A percentile compares a stretch with the other conserved stretches of the same genome.
phyloP scores from a whole-genome alignment of 2,113 vertebrate genomes.

The Australoheros scitulus region DNA sequence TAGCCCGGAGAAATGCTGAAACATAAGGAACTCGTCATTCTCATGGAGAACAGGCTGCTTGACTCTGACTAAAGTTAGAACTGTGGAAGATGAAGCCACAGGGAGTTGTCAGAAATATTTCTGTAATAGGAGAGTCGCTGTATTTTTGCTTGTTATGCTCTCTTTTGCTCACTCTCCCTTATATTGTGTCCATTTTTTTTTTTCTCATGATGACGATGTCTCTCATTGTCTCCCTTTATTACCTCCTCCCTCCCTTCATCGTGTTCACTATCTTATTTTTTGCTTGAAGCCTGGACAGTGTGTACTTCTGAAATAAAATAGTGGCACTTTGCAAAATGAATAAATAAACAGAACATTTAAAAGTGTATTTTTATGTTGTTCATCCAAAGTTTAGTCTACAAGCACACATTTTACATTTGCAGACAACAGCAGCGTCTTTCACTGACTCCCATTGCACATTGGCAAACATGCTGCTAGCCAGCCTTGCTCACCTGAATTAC shows the following conservation, averaged over 20 bases:
- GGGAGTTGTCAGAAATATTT: constrained; percentile 50
- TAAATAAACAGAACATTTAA: neutral
- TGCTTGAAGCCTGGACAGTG: neutral
- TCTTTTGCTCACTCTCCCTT: constrained; percentile 2
- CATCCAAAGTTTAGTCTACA: neutral
- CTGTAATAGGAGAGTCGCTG: constrained; percentile 8
- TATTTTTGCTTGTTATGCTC: neutral
- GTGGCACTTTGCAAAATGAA: neutral
- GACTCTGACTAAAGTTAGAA: constrained; percentile 43
- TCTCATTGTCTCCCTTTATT: neutral
- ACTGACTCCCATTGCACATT: neutral
- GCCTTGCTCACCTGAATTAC: constrained; percentile 12
- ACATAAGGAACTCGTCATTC: constrained; percentile 45
- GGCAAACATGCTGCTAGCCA: neutral
- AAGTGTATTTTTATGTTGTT: neutral
- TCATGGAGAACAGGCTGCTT: constrained; percentile 12
- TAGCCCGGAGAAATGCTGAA: constrained; percentile 55
- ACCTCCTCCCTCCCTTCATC: neutral
- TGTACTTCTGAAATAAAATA: neutral
- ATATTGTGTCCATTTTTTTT: neutral
- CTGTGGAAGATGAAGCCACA: constrained; percentile 38
- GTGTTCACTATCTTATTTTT: neutral
- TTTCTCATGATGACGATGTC: neutral
- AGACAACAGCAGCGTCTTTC: neutral
- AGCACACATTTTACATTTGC: neutral